Conservation (phyloP, 1,140 invertebrate genomes). For the Odontomachus brunneus region DNA sequence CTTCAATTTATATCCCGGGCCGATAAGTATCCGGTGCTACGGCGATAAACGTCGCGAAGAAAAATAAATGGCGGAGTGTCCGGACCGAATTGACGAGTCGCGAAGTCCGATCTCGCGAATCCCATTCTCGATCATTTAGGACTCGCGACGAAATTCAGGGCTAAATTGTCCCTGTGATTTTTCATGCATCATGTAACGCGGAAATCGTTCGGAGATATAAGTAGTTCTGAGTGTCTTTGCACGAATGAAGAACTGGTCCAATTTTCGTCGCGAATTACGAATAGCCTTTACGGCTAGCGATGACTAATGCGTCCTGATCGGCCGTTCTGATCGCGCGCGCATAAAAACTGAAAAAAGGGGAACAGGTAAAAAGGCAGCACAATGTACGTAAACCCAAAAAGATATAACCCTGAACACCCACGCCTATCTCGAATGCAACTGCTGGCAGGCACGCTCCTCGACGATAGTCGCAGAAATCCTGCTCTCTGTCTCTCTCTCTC, state of each 20-base stretch:
- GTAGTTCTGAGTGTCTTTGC: too few relatives aligned
- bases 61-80: too few relatives aligned
- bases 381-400: not conserved
- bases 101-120: too few relatives aligned
- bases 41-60: not conserved
- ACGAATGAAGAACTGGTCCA: too few relatives aligned
- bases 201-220: too few relatives aligned
- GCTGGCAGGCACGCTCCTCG: not conserved
- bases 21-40: constrained; percentile 34
- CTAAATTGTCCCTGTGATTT: too few relatives aligned
- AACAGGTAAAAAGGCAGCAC: not conserved
- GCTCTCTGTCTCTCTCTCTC: not conserved
- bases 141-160: too few relatives aligned
- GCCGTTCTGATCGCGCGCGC: not conserved
- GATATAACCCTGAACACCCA: constrained; percentile 22
- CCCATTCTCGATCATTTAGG: too few relatives aligned
- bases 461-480: constrained; percentile 18
- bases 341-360: not conserved
- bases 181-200: too few relatives aligned
- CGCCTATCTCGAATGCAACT: constrained; percentile 9
- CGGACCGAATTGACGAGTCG: too few relatives aligned
- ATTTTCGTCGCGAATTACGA: too few relatives aligned
- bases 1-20: constrained; percentile 7
- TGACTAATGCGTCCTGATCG: not conserved
- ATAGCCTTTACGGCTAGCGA: too few relatives aligned